phyloP scores from a whole-genome alignment of 2,888 invertebrate species.

The Ennomos erosarius region DNA sequence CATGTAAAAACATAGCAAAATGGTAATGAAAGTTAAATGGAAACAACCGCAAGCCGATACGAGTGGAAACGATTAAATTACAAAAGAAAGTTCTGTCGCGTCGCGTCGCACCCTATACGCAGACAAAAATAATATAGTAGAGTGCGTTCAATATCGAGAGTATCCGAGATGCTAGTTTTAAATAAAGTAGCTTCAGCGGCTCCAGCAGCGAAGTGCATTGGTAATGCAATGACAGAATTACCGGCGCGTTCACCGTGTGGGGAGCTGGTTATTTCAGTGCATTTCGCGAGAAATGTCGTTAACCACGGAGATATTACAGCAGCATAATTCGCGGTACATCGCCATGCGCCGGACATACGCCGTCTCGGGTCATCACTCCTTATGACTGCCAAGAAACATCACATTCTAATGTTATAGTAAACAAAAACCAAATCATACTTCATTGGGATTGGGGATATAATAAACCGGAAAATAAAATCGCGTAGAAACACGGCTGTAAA shows the following conservation, averaged over 20 bases:
- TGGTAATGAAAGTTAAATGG: constrained; percentile 65
- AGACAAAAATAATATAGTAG: constrained; percentile 63
- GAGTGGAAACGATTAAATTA: constrained; percentile 65
- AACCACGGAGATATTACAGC: constrained; percentile 62
- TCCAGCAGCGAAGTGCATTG: constrained; percentile 78
- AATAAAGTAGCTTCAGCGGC: constrained; percentile 68
- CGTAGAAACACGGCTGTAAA: constrained; percentile 19
- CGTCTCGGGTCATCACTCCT: constrained; percentile 41
- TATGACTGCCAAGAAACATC: constrained; percentile 13
- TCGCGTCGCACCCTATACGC: constrained; percentile 45
- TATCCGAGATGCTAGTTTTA: constrained; percentile 41
- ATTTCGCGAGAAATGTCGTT: constrained; percentile 76
- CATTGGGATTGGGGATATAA: constrained; percentile 33
- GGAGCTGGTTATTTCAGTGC: constrained; percentile 75
- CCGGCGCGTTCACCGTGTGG: constrained; percentile 63
- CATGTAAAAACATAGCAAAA: constrained; percentile 51
- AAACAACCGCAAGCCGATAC: constrained; percentile 67
- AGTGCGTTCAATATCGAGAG: constrained; percentile 55
- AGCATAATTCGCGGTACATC: constrained; percentile 60
- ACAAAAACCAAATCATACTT: constrained; percentile 11
- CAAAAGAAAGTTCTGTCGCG: constrained; percentile 71
- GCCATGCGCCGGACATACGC: constrained; percentile 46
- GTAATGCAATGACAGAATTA: constrained; percentile 76
- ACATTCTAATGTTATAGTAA: neutral
- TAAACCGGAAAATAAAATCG: constrained; percentile 21